Base-by-base conservation (phyloP, 2,888 invertebrate genomes). In the Noctua pronuba region DNA sequence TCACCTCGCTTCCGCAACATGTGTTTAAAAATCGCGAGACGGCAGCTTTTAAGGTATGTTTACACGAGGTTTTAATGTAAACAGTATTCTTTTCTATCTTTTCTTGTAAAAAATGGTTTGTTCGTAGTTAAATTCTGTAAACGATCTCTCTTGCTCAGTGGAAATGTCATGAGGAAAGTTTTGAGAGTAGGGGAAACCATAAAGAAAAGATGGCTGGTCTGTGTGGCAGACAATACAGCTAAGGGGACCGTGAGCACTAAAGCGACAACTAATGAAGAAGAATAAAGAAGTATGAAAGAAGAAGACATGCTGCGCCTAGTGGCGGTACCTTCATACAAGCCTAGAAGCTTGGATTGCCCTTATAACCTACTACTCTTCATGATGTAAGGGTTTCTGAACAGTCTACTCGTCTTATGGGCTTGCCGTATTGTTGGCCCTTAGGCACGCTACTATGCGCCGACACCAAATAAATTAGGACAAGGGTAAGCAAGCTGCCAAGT, bases 1-100 rank as follows among this genome's bases (percentile, higher is more conserved):
- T 86, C 89, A 91, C 87, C 88, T 91, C 92, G 90, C 91, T 92
- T 95, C 94, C 95, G 94, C 93, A 92, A 94, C 96, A 96, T 96
- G 89, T 95, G 96, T 93, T 94, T 92, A 92, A 94, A 91, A 94
- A 93, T 93, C 92, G 88, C 88, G 89, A 91, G 90, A 91, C 90
- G 83, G 77, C 78, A 79, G 73, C 77, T 73, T 74, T 89, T 83
- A 91, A 82, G 87, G 82, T 65, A 86, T 46, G 71, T 90, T 85
- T 82, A 91, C 90, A 90, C 74, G 31, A 62, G 76, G 38, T 62
- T 62, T n/a, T 69, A 65, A 67, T 52, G 8, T 52, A 16, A 16
- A 11, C 31, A n/a, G 0, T 38, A 7, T 24, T n/a, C 8, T 35
- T 55, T 55, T 21, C 8, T 28, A 28, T n/a, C 8, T 35, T 55